Evolutionary conservation across 2,797 vertebrate genomes (phyloP), one percentile per base, ranked within the genome.

Genomic region (Botia kubotai): DNA sequence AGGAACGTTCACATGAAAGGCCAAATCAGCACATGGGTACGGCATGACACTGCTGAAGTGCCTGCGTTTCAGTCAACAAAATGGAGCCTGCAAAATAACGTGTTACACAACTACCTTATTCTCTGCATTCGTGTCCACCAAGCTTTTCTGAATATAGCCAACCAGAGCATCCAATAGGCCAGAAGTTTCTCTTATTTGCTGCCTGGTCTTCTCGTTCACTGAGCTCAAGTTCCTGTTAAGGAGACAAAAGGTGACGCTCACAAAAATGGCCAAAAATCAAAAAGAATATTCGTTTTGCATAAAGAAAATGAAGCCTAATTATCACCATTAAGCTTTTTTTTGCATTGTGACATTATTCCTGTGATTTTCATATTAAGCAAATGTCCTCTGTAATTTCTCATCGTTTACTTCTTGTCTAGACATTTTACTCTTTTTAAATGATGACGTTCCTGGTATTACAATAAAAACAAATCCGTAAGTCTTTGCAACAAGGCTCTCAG

Each of bases 141-240:
- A 75, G 29, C 93, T 91, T 0, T 88, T 90, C 76, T 91, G 90
- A 82, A 97, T 92, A 2, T 96, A 97, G 77, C 81, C 74, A 78
- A 98, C 95, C 90, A 99, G 91, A 39, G 96, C 91, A 0, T 95
- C 92, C 86, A 99, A 93, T 79, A 99, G 92, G 60, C 95, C 94
- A 0, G 50, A 69, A 17, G 93, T 95, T 10, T 95, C 94, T 0
- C 97, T 95, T 95, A 99, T 98, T 79, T 91, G 90, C 83, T 94
- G 89, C 62, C 97, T 96, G 3, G 95, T 97, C 73, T 93, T 94
- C 29, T 95, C 93, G 21, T 91, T 96, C 83, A 94, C 94, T 0
- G 98, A 99, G 90, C 97, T 99, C 91, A 99, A 88, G 83, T 99
- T 99, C 88, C 98, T 99, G 68, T 19, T 71, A 70, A 68, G 16